Conservation (phyloP, 1,140 invertebrate species). For the Yoshiicerus persimilis region DNA sequence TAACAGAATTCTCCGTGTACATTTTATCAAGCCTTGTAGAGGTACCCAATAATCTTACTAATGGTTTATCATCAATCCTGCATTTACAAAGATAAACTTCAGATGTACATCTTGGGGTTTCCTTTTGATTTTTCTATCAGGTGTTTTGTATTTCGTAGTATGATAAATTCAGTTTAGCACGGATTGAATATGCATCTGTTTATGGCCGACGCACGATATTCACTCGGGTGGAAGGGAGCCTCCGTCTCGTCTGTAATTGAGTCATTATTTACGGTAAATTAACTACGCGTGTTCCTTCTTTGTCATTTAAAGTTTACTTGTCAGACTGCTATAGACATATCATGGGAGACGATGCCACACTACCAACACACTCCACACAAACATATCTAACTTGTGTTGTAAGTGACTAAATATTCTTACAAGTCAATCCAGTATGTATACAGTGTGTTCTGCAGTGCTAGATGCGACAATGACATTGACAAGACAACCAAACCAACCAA, state of each 20-base stretch:
- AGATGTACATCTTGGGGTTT: not conserved
- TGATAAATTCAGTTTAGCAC: not conserved
- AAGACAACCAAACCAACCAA: not conserved
- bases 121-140: not conserved
- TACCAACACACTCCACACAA: not conserved
- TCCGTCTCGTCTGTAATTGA: constrained; percentile 21
- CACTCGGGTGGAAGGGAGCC: not conserved
- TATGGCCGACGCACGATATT: not conserved
- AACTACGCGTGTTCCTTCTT: constrained; percentile 5
- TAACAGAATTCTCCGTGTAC: not conserved
- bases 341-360: not conserved
- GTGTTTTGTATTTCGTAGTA: not conserved
- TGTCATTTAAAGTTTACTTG: not conserved
- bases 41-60: too few relatives aligned
- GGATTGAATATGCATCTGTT: not conserved
- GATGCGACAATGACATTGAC: not conserved
- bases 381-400: not conserved
- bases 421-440: too few relatives aligned
- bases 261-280: constrained; percentile 29
- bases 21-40: not conserved
- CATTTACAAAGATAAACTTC: not conserved
- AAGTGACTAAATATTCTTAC: too few relatives aligned
- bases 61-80: not conserved
- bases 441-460: not conserved
- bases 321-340: not conserved